phyloP scores from a whole-genome alignment of 2,797 vertebrate genomes.

The Parauchenoglanis punctatus region DNA sequence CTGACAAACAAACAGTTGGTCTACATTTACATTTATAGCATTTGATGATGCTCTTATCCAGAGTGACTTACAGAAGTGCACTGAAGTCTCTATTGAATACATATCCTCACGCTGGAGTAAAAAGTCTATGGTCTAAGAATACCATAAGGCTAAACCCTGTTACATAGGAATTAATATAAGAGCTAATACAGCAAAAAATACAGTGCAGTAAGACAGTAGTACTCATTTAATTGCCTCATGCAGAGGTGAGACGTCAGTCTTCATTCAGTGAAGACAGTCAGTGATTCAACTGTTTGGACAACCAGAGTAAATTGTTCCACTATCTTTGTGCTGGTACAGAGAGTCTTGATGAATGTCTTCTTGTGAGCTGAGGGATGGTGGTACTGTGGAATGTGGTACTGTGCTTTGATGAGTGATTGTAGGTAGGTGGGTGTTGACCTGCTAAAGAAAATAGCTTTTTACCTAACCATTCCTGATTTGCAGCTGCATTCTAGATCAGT shows the following conservation, averaged over 20 bases:
- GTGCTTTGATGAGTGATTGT: not conserved
- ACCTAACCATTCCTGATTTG: not conserved
- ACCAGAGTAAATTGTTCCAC: no score
- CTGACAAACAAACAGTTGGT: not conserved
- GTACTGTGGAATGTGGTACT: not conserved
- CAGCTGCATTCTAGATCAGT: not conserved
- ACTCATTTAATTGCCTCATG: not conserved
- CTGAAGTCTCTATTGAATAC: not conserved
- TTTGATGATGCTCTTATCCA: not conserved
- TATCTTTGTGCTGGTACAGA: not conserved
- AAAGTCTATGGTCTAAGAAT: not conserved
- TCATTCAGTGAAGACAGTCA: not conserved
- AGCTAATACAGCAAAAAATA: not conserved
- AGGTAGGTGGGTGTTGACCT: not conserved
- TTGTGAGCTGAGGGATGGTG: not conserved
- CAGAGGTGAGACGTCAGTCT: not conserved
- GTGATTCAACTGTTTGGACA: no score
- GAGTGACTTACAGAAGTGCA: no score
- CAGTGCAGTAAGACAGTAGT: not conserved
- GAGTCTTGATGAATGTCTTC: not conserved
- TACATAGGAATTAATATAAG: not conserved
- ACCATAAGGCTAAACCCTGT: not conserved
- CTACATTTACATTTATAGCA: not conserved
- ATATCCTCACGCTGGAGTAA: not conserved
- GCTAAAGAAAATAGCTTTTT: not conserved